Base-by-base conservation (phyloP, 2,888 invertebrate species). In the Nomada fucata region DNA sequence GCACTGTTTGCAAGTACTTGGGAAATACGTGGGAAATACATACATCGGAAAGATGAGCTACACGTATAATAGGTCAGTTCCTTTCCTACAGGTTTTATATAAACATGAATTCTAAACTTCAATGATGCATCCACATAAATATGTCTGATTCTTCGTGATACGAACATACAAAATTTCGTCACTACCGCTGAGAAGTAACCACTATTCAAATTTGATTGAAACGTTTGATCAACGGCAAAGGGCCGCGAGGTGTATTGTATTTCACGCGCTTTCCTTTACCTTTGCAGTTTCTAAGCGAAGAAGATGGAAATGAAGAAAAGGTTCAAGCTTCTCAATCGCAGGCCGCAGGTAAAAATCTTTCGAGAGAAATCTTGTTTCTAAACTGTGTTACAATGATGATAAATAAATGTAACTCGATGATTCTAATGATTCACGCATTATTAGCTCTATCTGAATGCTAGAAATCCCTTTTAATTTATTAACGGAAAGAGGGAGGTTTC, bases 391-490 rank as follows among this genome's bases (percentile, higher is more conserved):
- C 18, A 26, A 1, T 23, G 59, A 42, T 84, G 84, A 83, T 84
- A 79, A 64, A 75, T 13, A 11, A 13, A 47, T 29, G 42, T 36
- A 20, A 10, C 44, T 2, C 20, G 42, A 83, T 90, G 89, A 90
- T 89, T 86, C 82, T 73, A 88, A 80, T 92, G 92, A 92, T 90
- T 91, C 88, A 83, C 64, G 63, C 52, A 71, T 55, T 88, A 92
- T 92, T 92, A 92, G 92, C 92, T 93, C 92, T 92, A 93, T 90
- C 92, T 92, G 92, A 92, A 67, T 76, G 18, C 13, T 4, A 9
- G 5, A 23, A 47, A 75, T 15, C 0, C 64, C 72, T 72, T 55
- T 18, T 53, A 20, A 20, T 36, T 0, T 67, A n/a, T 18, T 7
- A 52, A 65, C 4, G 23, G 53, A 11, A 55, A 55, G 2, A 15